phyloP scores from a whole-genome alignment of 2,888 invertebrate species.

The Lycocerus yunnanus region DNA sequence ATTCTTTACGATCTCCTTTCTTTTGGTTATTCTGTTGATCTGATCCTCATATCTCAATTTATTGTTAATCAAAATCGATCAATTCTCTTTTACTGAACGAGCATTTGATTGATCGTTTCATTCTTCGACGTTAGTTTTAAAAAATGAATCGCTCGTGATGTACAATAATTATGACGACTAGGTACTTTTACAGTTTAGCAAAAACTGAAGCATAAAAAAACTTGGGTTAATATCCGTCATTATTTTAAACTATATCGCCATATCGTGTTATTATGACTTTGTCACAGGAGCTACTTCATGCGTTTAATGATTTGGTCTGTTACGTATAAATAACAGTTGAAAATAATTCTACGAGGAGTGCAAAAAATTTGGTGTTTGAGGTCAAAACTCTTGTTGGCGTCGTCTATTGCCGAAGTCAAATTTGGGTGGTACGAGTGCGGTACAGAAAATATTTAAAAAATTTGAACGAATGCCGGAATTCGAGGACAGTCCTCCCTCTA shows the following conservation, averaged over 20 bases:
- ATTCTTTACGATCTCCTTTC: conserved; percentile 8
- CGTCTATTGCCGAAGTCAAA: neutral
- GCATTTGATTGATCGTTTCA: neutral
- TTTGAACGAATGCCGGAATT: no score
- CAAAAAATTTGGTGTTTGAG: neutral
- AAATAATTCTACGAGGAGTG: neutral
- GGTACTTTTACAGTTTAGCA: neutral
- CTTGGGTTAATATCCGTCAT: conserved; percentile 5
- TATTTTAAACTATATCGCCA: conserved; percentile 9
- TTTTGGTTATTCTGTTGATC: neutral
- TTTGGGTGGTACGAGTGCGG: neutral
- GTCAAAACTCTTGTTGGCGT: neutral
- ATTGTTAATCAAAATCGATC: neutral
- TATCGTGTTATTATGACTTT: neutral
- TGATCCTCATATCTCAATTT: neutral
- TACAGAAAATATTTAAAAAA: no score
- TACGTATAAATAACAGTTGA: neutral
- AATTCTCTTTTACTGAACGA: neutral
- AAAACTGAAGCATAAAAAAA: neutral
- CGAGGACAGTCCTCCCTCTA: neutral
- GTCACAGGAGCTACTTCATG: neutral
- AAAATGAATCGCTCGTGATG: neutral
- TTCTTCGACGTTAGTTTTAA: neutral
- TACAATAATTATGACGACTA: neutral
- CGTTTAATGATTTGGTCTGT: conserved; percentile 9